Evolutionary conservation across 37 sponge, comb jelly and placozoan genomes (phyloP).

Genomic region (Aplysina aerophoba): DNA sequence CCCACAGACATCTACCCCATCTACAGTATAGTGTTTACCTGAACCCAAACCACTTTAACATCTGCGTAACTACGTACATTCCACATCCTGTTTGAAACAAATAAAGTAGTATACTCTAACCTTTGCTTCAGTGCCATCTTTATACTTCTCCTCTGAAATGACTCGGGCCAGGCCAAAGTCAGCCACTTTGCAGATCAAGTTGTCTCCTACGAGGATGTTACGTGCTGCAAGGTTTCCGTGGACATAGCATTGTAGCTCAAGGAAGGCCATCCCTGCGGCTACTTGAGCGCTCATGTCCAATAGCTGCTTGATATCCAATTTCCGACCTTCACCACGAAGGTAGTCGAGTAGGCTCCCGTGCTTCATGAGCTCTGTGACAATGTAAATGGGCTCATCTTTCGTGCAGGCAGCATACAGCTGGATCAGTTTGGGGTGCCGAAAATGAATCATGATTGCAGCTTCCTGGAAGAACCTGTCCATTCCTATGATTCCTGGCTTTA

Average conservation of each 20-base stretch:
- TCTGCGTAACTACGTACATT: too few species aligned
- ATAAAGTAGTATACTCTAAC: not conserved
- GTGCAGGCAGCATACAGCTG: conserved; percentile 98
- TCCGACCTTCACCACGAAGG: conserved; percentile 87
- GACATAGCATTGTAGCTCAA: conserved; percentile 96
- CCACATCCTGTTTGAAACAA: too few species aligned
- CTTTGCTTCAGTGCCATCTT: conserved; percentile 89
- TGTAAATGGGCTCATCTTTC: conserved; percentile 94
- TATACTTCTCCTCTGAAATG: conserved; percentile 92
- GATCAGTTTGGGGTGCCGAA: conserved; percentile 95
- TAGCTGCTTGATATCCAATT: conserved; percentile 83
- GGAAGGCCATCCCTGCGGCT: conserved; percentile 95
- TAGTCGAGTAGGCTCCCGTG: conserved; percentile 93
- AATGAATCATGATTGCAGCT: conserved; percentile 92
- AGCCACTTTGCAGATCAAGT: conserved; percentile 91
- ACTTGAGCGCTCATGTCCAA: conserved; percentile 90
- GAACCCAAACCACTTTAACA: too few species aligned
- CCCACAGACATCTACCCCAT: too few species aligned
- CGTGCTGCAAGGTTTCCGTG: conserved; percentile 96
- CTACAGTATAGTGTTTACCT: too few species aligned
- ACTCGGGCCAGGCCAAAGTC: conserved; percentile 98
- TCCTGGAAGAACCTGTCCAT: conserved; percentile 91
- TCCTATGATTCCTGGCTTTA: conserved; percentile 97
- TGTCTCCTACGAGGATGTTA: conserved; percentile 94
- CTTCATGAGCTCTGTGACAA: conserved; percentile 95